These are phyloP conservation scores for Onthophagus sagittarius DNA, from an alignment of 2,888 invertebrate species.

Conservation along the genomic window DNA sequence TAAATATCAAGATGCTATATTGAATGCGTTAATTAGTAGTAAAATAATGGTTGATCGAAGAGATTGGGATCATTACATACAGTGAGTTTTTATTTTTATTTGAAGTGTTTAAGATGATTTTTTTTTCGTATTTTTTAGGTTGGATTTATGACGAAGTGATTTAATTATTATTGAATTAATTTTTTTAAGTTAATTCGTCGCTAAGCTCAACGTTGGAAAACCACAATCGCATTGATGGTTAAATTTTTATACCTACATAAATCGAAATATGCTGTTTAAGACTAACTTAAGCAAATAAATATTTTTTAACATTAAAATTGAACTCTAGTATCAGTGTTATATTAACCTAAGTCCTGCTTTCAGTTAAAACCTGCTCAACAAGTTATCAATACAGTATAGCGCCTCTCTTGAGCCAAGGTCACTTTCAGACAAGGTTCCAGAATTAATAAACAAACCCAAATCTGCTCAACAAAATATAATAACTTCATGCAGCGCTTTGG, in stretches of 20 bases:
- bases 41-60: slow-evolving; percentile 2
- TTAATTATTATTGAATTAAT: too few relatives aligned
- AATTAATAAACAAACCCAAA: too few relatives aligned
- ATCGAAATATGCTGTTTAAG: neutral
- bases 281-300: slow-evolving; percentile 61
- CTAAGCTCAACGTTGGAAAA: too few relatives aligned
- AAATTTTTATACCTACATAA: too few relatives aligned
- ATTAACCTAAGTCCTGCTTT: too few relatives aligned
- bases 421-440: too few relatives aligned
- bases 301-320: slow-evolving; percentile 83
- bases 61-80: slow-evolving; percentile 13
- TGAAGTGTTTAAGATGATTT: neutral
- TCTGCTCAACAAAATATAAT: too few relatives aligned
- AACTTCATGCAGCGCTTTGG: too few relatives aligned
- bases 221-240: neutral
- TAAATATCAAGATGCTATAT: slow-evolving; percentile 9
- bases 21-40: slow-evolving; percentile 4
- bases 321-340: slow-evolving; percentile 92
- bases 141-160: neutral
- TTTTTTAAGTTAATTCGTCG: too few relatives aligned
- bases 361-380: too few relatives aligned
- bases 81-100: neutral
- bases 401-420: too few relatives aligned
- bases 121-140: neutral
- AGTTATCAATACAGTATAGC: too few relatives aligned